Percentiles rank a stretch among this genome's conserved stretches.
These are phyloP conservation scores for Synergus itoensis DNA, from an alignment of 2,888 invertebrate genomes.

Conservation along the genomic window DNA sequence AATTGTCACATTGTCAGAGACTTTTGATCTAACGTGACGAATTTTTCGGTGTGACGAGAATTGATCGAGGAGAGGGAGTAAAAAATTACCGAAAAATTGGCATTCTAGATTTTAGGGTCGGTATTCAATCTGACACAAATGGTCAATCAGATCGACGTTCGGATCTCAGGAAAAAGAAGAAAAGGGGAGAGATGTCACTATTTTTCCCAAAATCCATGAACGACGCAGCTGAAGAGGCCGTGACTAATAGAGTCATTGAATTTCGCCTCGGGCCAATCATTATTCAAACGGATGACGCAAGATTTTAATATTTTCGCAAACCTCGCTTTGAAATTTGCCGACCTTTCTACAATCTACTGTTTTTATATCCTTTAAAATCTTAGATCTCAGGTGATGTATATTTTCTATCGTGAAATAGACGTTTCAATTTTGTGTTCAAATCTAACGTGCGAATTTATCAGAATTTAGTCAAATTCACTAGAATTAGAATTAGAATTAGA, in stretches of 20 bases:
- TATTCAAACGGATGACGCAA: conserved; percentile 34
- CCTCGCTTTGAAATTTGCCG: conserved; percentile 33
- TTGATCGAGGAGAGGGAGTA: neutral
- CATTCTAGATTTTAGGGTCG: neutral
- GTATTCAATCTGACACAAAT: conserved; percentile 1
- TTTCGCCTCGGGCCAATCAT: conserved; percentile 19
- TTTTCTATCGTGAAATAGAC: conserved; percentile 18
- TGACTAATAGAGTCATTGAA: conserved; percentile 40
- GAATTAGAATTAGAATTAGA: no score
- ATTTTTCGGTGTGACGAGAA: neutral
- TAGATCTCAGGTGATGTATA: neutral
- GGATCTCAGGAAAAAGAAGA: neutral
- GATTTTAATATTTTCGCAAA: conserved; percentile 36
- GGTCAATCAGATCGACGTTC: neutral
- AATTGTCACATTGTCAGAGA: neutral
- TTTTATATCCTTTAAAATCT: conserved; percentile 28
- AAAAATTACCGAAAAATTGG: conserved; percentile 27
- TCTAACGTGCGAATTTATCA: no score
- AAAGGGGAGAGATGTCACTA: conserved; percentile 5
- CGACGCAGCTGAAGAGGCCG: conserved; percentile 13
- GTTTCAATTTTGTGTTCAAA: neutral
- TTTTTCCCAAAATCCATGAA: conserved; percentile 23
- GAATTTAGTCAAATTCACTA: neutral
- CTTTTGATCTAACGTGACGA: neutral
- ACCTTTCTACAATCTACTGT: conserved; percentile 25